Evolutionary conservation across 2,888 invertebrate species (phyloP).

Genomic region (Strigamia crassipes): DNA sequence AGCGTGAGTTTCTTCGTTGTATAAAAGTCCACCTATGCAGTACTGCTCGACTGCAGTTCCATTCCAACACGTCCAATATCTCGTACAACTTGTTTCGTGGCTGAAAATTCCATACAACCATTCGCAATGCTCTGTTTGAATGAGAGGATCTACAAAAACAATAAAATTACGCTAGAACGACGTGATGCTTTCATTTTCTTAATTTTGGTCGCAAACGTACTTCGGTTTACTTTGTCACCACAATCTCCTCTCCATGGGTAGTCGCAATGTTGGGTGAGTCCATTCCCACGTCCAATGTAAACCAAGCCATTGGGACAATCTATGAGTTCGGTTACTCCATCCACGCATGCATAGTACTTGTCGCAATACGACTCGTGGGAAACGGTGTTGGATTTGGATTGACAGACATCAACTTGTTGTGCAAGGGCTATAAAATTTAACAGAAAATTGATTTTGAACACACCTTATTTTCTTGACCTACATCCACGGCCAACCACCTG

Average conservation of each 20-base stretch:
- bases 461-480: slow-evolving; percentile 1
- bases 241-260: slow-evolving; percentile 58
- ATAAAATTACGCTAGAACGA: neutral
- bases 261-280: slow-evolving; percentile 56
- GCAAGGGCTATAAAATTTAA: neutral
- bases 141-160: slow-evolving; percentile 71
- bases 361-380: slow-evolving; percentile 57
- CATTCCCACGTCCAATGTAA: slow-evolving; percentile 54
- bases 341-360: slow-evolving; percentile 56
- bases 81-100: slow-evolving; percentile 88
- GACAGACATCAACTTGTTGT: slow-evolving; percentile 51
- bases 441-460: neutral
- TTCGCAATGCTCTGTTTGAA: slow-evolving; percentile 83
- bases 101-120: slow-evolving; percentile 93
- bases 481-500: slow-evolving; percentile 25
- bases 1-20: slow-evolving; percentile 86
- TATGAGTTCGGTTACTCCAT: slow-evolving; percentile 53
- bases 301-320: slow-evolving; percentile 58
- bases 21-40: slow-evolving; percentile 86
- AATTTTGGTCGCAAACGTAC: slow-evolving; percentile 52
- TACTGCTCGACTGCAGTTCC: slow-evolving; percentile 89
- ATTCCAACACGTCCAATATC: slow-evolving; percentile 95
- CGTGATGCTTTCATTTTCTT: neutral
- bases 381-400: slow-evolving; percentile 51
- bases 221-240: slow-evolving; percentile 54